Conservation (phyloP, 2,888 invertebrate species). For the Agrochola macilenta region DNA sequence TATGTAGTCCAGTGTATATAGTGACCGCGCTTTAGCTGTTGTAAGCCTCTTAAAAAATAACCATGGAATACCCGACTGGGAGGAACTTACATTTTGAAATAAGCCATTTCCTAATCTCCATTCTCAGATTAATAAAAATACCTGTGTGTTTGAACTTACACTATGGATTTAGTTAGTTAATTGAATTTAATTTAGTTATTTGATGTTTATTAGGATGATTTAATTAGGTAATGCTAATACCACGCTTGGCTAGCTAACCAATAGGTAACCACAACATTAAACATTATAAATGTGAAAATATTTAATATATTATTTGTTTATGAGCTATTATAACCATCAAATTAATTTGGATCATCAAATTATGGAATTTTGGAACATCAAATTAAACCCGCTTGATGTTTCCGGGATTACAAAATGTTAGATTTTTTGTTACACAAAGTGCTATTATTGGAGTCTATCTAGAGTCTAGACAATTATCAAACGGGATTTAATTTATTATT, state of each 20-base stretch:
- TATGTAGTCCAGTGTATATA: no score
- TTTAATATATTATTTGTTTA: not conserved
- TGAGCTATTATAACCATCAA: not conserved
- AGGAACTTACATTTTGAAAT: not conserved
- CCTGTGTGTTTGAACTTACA: not conserved
- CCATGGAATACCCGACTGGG: not conserved
- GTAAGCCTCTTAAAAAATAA: not conserved
- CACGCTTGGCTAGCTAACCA: slow-evolving; percentile 5
- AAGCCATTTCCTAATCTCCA: no score
- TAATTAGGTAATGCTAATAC: not conserved
- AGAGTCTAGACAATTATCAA: no score
- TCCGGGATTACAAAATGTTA: not conserved
- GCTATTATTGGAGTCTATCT: no score
- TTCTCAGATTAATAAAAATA: not conserved
- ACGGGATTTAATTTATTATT: no score
- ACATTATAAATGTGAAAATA: not conserved
- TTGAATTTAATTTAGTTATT: not conserved
- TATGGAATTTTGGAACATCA: not conserved
- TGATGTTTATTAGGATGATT: not conserved
- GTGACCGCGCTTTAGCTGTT: no score
- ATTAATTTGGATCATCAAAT: not conserved
- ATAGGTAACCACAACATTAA: not conserved
- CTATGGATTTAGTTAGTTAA: not conserved
- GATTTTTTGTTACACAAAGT: not conserved
- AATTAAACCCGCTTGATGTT: not conserved